phyloP scores from a whole-genome alignment of 2,888 invertebrate species.

The Philaethria dido region DNA sequence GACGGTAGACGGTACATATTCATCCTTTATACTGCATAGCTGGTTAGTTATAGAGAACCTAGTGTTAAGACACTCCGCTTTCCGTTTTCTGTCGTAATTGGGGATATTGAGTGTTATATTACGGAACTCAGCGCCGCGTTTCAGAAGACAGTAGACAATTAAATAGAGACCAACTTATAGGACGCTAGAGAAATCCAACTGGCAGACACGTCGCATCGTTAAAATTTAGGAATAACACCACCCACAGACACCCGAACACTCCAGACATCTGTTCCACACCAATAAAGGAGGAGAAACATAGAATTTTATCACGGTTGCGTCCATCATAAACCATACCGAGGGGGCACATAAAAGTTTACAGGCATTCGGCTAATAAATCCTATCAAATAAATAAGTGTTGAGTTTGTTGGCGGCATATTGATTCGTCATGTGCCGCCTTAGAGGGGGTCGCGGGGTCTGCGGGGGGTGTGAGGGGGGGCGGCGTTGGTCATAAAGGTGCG shows the following conservation, averaged over 20 bases:
- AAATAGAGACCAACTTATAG: conserved; percentile 20
- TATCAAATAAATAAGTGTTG: conserved; percentile 84
- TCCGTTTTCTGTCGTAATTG: no score
- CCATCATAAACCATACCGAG: conserved; percentile 77
- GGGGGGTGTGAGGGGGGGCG: conserved; percentile 54
- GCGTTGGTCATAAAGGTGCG: conserved; percentile 89
- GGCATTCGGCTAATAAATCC: conserved; percentile 83
- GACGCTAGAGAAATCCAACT: conserved; percentile 35
- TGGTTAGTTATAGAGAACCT: no score
- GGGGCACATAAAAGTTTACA: conserved; percentile 81
- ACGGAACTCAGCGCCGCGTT: no score
- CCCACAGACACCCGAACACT: conserved; percentile 52
- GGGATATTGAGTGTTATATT: no score
- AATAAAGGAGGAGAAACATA: conserved; percentile 75
- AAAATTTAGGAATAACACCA: conserved; percentile 52
- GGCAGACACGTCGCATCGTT: conserved; percentile 46
- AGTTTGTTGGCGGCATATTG: conserved; percentile 84
- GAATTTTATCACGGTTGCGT: conserved; percentile 77
- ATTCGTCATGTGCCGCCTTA: conserved; percentile 83
- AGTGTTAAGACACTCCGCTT: no score
- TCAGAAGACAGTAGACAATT: no score
- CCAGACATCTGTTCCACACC: conserved; percentile 72
- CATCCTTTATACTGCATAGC: no score
- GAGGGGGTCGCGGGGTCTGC: conserved; percentile 52
- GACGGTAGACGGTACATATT: no score